These are phyloP conservation scores for Athalia cordata DNA, from an alignment of 2,888 invertebrate species.

Conservation along the genomic window DNA sequence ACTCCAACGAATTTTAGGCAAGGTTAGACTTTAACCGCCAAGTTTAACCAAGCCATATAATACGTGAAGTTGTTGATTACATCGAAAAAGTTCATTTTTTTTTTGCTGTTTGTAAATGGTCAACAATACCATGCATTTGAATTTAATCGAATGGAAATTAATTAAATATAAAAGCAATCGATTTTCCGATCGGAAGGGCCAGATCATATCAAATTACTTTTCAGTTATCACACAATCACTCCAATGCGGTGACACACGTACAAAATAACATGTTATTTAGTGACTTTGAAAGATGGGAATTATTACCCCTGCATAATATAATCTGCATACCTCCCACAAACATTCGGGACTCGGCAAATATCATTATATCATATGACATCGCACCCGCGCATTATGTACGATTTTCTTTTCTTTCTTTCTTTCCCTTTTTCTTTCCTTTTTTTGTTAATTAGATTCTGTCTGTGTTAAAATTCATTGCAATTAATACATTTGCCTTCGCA, in stretches of 20 bases:
- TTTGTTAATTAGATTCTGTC: too few species aligned
- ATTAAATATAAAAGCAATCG: slow-evolving; percentile 24
- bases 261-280: slow-evolving; percentile 59
- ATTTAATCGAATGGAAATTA: neutral
- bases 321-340: too few species aligned
- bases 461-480: too few species aligned
- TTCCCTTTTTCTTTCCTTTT: too few species aligned
- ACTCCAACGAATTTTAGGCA: slow-evolving; percentile 54
- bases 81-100: neutral
- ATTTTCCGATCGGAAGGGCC: slow-evolving; percentile 59
- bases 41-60: slow-evolving; percentile 67
- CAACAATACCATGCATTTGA: neutral
- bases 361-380: too few species aligned
- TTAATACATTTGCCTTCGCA: too few species aligned
- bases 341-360: too few species aligned
- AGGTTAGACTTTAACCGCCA: slow-evolving; percentile 68
- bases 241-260: slow-evolving; percentile 67
- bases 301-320: too few species aligned
- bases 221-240: slow-evolving; percentile 71
- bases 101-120: too few species aligned
- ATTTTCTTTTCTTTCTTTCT: too few species aligned
- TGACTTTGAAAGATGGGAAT: slow-evolving; percentile 58
- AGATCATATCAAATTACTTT: slow-evolving; percentile 69
- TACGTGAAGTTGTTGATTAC: neutral
- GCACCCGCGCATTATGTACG: too few species aligned